Base-by-base conservation (phyloP, 1,140 invertebrate species). In the Drosophila sturtevanti region DNA sequence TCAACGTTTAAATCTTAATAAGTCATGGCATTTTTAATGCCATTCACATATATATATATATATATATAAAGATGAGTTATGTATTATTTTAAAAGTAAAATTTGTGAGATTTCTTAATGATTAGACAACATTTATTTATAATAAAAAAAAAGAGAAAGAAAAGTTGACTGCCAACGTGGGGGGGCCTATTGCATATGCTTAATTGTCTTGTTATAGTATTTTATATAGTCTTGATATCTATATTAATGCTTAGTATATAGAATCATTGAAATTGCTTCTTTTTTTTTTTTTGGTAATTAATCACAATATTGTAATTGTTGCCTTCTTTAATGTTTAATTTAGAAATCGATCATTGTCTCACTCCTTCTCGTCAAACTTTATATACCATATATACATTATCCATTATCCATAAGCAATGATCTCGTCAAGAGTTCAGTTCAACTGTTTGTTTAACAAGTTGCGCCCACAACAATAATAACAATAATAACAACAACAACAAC, bases 11-110 rank as follows among this genome's bases (percentile, higher is more conserved):
- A 64, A 34, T 22, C 41, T 72, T 72, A 75, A 75, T 72, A 71
- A 71, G 35, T 75, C 59, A 35, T 68, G 69, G 69, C 64, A 72
- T 72, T 76, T 72, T 54, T 44, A 48, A 48, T 48, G 41, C 10
- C 11, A 6, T 9, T n/a, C 38, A 41, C 7, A 14, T 12, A 41
- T 18, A 44, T 12, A 16, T 0, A 6, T 1, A 31, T 0, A 6
- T 1, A 31, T 1, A 5, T 3, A 71, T 2, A 10, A 3, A 24
- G 22, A 52, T 12, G 12, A 37, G 21, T 54, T 37, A 37, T 27
- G n/a, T n/a, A n/a, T n/a, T n/a, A n/a, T n/a, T n/a, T n/a, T n/a
- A n/a, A n/a, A n/a, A n/a, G n/a, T n/a, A n/a, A n/a, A n/a, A n/a
- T n/a, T n/a, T n/a, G n/a, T n/a, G n/a, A n/a, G n/a, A n/a, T n/a